These are phyloP conservation scores for Xiphorhynchus erythropygius DNA, from an alignment of 2,797 vertebrate species.

Conservation along the genomic window DNA sequence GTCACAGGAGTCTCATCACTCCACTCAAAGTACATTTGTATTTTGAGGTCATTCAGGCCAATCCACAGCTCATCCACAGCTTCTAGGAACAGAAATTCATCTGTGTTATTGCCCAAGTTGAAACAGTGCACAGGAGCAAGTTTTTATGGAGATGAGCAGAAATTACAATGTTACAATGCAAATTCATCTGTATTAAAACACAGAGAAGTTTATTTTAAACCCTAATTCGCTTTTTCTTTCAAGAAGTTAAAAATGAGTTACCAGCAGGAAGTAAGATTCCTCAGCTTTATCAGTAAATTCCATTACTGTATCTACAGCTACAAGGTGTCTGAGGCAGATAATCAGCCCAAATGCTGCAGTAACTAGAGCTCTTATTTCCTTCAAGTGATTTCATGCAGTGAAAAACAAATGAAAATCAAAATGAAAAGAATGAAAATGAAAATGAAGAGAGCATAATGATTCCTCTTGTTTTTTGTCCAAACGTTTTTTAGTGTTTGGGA, in stretches of 20 bases:
- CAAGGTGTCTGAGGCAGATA: neutral
- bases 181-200: neutral
- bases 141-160: neutral
- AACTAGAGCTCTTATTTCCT: neutral
- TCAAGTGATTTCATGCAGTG: neutral
- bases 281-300: neutral
- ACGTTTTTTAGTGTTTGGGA: rapidly evolving
- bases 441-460: neutral
- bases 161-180: neutral
- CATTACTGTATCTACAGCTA: neutral
- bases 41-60: constrained; percentile 87
- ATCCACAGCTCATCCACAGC: constrained; percentile 87
- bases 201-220: neutral
- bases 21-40: constrained; percentile 90
- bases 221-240: neutral
- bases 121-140: neutral
- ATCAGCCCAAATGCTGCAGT: neutral
- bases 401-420: neutral
- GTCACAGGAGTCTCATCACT: constrained; percentile 86
- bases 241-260: neutral
- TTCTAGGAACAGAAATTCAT: constrained; percentile 65
- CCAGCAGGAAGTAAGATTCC: neutral
- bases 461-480: neutral
- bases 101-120: neutral
- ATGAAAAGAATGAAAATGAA: neutral